phyloP scores from a whole-genome alignment of 2,113 vertebrate genomes.

The Podarcis raffonei region DNA sequence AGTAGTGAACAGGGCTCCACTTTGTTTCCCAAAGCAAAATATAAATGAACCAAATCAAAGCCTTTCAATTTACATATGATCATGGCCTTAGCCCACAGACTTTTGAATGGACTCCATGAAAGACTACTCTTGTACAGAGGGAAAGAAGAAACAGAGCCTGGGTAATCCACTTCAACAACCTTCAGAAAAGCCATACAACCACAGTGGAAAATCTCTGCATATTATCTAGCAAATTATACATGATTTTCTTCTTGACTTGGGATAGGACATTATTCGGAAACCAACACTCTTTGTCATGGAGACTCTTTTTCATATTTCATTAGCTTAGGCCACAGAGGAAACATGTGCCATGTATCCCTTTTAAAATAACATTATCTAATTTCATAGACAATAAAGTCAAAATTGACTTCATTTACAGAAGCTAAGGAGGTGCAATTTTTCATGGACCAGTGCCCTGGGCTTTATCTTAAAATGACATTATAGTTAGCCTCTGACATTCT shows the following conservation, averaged over 20 bases:
- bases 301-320: constrained; percentile 49
- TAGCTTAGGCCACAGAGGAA: constrained; percentile 21
- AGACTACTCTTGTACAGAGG: not conserved
- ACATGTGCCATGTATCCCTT: not conserved
- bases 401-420: not conserved
- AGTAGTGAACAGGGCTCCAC: not conserved
- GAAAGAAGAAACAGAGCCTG: not conserved
- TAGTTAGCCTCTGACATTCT: not conserved
- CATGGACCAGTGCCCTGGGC: constrained; percentile 13
- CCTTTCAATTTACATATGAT: not conserved
- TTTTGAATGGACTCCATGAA: not conserved
- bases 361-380: not conserved
- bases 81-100: not conserved
- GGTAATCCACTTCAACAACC: not conserved
- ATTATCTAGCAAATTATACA: not conserved
- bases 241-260: constrained; percentile 41
- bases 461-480: constrained; percentile 40
- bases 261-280: constrained; percentile 38
- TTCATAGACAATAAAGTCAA: not conserved
- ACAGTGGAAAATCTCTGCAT: not conserved
- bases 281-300: constrained; percentile 48
- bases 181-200: not conserved
- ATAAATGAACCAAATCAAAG: not conserved
- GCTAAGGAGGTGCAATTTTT: not conserved
- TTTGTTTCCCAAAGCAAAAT: not conserved